Percentiles rank a stretch among this genome's conserved stretches.
These are phyloP conservation scores for Ashinkailepas kermadecensis DNA, from an alignment of 2,888 invertebrate species.

Conservation along the genomic window DNA sequence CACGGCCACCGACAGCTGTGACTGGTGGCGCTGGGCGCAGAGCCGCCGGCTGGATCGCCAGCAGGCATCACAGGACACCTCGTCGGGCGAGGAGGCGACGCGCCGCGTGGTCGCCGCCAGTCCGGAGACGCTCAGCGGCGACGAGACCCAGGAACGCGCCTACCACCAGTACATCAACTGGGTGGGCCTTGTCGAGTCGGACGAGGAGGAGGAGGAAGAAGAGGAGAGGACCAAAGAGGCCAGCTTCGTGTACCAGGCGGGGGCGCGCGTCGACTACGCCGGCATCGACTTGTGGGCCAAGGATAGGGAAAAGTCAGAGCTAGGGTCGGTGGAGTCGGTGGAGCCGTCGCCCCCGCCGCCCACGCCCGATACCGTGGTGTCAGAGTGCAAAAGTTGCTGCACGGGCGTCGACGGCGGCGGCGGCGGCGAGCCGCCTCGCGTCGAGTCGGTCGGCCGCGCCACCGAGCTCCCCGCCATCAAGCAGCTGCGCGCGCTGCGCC, in stretches of 20 bases:
- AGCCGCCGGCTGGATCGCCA: constrained; percentile 13
- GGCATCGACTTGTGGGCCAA: background rate
- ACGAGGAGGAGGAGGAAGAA: background rate
- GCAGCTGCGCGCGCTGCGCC: background rate
- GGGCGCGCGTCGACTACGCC: background rate
- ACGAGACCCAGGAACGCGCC: background rate
- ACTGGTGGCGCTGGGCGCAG: constrained; percentile 18
- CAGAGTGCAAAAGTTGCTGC: background rate
- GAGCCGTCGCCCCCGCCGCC: background rate
- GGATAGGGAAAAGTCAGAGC: background rate
- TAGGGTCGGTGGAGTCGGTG: background rate
- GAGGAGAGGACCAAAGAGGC: background rate
- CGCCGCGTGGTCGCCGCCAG: background rate
- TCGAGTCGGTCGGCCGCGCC: background rate
- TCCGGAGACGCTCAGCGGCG: background rate
- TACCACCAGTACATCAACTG: constrained; percentile 9
- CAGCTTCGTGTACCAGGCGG: background rate
- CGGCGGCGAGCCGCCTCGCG: no score
- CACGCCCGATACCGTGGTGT: background rate
- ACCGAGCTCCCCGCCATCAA: constrained; percentile 2
- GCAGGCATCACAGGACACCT: background rate
- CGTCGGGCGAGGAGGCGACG: background rate
- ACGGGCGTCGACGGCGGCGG: background rate
- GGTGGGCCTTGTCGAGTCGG: constrained; percentile 2
- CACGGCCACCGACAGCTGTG: constrained; percentile 11